Evolutionary conservation across 2,113 vertebrate species (phyloP), one percentile per base, ranked within the genome.

Genomic region (Cochlearius cochlearius): DNA sequence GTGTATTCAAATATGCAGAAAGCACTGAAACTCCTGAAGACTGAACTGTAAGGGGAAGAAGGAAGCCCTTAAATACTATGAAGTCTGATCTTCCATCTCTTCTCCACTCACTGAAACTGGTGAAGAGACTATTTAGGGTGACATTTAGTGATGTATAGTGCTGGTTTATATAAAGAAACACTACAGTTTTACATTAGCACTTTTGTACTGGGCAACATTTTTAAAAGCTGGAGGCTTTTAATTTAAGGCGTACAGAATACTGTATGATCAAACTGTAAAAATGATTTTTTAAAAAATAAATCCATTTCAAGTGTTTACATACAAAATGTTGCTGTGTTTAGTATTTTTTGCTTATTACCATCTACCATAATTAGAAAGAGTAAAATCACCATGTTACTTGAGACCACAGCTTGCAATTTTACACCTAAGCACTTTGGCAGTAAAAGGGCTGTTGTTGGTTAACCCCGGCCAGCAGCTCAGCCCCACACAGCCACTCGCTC

Each of bases 1-100:
- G 98, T 98, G 92, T 49, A 95, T 7, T 89, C 97, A 95, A 98
- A 98, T 92, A 98, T 98, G 98, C 98, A 98, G 96, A 98, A 98
- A 97, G 98, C 98, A 1, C 91, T 97, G 93, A 98, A 97, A 69
- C 92, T 98, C 60, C 94, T 98, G 82, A 98, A 98, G 97, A 98
- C 98, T n/a, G 98, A 98, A 90, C 67, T 98, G 93, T 98, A 97
- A 97, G 76, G 69, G 14, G 50, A 89, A 85, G 93, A 77, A 62
- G 30, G 43, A 92, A 78, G 36, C 50, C 91, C 76, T 63, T 47
- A 26, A 62, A 59, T n/a, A 72, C 73, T 26, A 66, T 1, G 13
- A 64, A 79, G 63, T 49, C 66, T 84, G 47, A 75, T 59, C 38
- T 76, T 92, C 80, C 43, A 62, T 23, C 72, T 71, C 69, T 77